Conservation (phyloP, 2,113 vertebrate genomes). For the Gobio gobio region DNA sequence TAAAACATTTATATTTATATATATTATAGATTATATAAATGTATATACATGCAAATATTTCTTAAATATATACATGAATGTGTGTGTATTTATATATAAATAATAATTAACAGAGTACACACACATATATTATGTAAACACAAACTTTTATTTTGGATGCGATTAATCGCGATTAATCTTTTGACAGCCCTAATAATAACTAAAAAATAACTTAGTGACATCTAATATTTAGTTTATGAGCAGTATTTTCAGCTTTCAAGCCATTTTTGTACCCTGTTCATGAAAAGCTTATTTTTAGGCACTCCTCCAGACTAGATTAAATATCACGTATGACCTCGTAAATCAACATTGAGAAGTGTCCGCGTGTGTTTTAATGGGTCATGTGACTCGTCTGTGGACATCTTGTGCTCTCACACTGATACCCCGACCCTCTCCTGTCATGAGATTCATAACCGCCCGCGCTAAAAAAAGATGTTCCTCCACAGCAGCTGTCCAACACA, state of each 20-base stretch:
- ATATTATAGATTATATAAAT: too few relatives aligned
- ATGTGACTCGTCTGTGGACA: neutral
- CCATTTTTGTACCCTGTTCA: neutral
- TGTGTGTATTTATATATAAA: too few relatives aligned
- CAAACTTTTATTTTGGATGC: too few relatives aligned
- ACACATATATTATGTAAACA: too few relatives aligned
- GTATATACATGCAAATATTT: too few relatives aligned
- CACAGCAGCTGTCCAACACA: slow-evolving; percentile 68
- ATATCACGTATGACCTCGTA: neutral
- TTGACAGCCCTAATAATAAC: too few relatives aligned
- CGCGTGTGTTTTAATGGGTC: neutral
- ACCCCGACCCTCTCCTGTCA: neutral
- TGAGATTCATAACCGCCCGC: neutral
- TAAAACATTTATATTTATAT: too few relatives aligned
- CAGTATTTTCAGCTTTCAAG: neutral
- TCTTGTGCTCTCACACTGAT: neutral
- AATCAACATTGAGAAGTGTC: neutral
- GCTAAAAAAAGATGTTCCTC: slow-evolving; percentile 73
- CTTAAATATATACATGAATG: too few relatives aligned
- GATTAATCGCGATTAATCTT: too few relatives aligned
- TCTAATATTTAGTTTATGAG: neutral
- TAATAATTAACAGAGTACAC: too few relatives aligned
- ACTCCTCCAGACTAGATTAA: neutral
- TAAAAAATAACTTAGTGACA: too few relatives aligned
- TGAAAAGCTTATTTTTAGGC: neutral